Conservation (phyloP, 2,113 vertebrate species). For the Nesogale talazaci region DNA sequence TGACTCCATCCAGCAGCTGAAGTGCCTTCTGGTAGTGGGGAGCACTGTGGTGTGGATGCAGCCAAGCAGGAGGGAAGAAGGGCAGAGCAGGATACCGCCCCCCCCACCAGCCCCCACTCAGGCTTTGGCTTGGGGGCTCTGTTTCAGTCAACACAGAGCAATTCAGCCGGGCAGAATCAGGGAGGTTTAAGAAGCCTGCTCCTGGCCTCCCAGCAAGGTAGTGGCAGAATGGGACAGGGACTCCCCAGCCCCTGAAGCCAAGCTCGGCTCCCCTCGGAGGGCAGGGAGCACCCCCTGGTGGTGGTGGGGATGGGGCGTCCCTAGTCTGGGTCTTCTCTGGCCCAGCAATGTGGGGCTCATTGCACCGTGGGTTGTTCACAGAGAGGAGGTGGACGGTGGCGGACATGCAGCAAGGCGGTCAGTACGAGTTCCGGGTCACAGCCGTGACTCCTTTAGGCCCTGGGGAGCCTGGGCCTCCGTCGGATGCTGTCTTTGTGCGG, state of each 20-base stretch:
- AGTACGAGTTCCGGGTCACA: slow-evolving; percentile 93
- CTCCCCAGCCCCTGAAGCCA: rapidly evolving
- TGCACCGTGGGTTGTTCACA: slow-evolving; percentile 57
- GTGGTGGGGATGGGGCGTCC: no score
- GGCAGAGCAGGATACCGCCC: background rate
- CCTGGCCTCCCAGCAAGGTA: background rate
- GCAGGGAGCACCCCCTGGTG: background rate
- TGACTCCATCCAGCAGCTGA: background rate
- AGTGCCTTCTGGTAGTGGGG: background rate
- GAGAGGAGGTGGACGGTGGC: slow-evolving; percentile 87
- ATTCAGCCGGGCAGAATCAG: background rate
- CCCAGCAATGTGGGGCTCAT: background rate
- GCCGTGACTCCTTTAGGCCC: slow-evolving; percentile 91
- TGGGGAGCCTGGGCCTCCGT: slow-evolving; percentile 90
- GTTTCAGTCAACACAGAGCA: background rate
- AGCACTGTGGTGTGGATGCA: background rate
- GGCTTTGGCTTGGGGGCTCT: background rate
- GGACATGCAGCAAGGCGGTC: slow-evolving; percentile 89
- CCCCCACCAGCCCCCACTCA: background rate
- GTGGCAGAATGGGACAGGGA: background rate
- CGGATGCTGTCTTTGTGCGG: slow-evolving; percentile 88
- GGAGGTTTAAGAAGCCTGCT: background rate
- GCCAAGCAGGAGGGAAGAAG: background rate
- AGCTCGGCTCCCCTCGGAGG: background rate
- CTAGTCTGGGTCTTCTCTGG: no score